A percentile compares a stretch with the other conserved stretches of the same genome.
Evolutionary conservation across 2,113 vertebrate species (phyloP).

Genomic region (Ceyx melanurus): DNA sequence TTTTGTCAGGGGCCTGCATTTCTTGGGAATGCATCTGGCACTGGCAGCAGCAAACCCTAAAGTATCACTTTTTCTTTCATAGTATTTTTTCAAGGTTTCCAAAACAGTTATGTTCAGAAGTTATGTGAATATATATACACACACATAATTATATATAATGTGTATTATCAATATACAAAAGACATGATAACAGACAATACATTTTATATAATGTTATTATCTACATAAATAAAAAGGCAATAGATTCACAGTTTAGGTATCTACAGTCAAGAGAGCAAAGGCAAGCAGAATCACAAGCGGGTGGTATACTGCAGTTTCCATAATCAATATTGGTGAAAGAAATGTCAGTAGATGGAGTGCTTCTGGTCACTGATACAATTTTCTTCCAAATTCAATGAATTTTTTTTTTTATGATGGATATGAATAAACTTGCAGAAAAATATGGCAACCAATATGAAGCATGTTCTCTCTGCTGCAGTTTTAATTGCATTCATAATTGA

Average conservation of each 20-base stretch:
- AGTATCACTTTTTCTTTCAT: not conserved
- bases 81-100: not conserved
- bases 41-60: not conserved
- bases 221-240: not conserved
- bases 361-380: not conserved
- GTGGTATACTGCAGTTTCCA: not conserved
- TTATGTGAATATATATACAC: not conserved
- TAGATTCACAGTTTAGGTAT: not conserved
- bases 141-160: not conserved
- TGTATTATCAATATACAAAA: not conserved
- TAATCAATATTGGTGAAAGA: not conserved
- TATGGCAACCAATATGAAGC: not conserved
- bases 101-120: not conserved
- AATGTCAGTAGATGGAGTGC: not conserved
- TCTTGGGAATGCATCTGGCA: not conserved
- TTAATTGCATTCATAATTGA: slow-evolving; percentile 37
- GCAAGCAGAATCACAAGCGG: not conserved
- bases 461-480: not conserved
- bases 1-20: not conserved
- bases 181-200: not conserved
- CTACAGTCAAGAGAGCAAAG: not conserved
- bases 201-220: not conserved
- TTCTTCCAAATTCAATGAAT: not conserved
- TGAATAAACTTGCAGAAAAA: slow-evolving; percentile 30
- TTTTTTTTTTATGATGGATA: not conserved